Evolutionary conservation across 2,888 invertebrate genomes (phyloP), one percentile per base, ranked within the genome.

Genomic region (Andricus curvator): DNA sequence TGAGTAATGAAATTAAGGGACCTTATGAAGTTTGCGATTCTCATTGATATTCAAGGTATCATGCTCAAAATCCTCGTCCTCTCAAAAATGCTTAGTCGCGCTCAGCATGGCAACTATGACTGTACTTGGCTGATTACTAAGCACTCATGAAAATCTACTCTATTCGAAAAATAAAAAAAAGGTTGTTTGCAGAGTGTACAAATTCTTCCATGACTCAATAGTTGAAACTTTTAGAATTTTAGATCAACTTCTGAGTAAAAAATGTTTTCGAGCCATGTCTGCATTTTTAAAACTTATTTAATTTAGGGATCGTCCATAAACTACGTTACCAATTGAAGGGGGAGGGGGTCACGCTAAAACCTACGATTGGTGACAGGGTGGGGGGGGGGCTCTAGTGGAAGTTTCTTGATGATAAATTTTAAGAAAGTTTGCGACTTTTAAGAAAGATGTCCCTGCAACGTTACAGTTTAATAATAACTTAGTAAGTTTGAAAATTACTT

Each of bases 71-170:
- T 15, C 64, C 25, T 29, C 64, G 17, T 29, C 64, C 29, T 64
- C 29, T 64, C 64, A 29, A 64, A 64, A 64, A 64, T 29, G 29
- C 22, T 64, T 25, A 64, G 29, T 64, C 64, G 64, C 64, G 64
- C 2, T 64, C 17, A 64, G 29, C 64, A 64, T 29, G 64, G 29
- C 29, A 29, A 64, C 15, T 29, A 29, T 17, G 25, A 29, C 64
- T 64, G 29, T 22, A 62, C 22, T 8, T 64, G 25, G 9, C 8
- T 64, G 29, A 29, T 25, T 29, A 29, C 64, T 64, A 17, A 64
- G 64, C 29, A 29, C 25, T 62, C 13, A 17, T 29, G 4, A 64
- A 64, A 64, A 64, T 29, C 17, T 29, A 17, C 22, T 29, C 22
- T 22, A 25, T 4, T 1, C 13, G 25, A 13, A 5, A 25, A 62